Conservation (phyloP, 2,888 invertebrate species). For the Tetragonisca angustula region DNA sequence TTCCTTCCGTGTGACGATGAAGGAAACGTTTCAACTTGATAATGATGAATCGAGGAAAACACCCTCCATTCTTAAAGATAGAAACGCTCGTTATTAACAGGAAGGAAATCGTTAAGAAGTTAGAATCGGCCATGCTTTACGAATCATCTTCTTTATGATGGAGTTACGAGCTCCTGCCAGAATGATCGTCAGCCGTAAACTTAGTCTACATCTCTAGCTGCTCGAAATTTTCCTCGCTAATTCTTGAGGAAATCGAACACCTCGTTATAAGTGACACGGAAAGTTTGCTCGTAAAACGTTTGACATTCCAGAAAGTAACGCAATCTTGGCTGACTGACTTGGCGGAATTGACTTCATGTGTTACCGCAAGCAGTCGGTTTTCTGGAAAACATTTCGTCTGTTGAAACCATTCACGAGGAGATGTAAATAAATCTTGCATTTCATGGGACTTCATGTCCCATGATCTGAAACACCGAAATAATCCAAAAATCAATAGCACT, state of each 20-base stretch:
- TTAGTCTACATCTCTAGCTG: slow-evolving; percentile 9
- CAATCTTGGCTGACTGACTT: background rate
- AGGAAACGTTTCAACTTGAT: background rate
- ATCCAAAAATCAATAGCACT: no score
- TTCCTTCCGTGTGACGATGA: background rate
- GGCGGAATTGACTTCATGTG: background rate
- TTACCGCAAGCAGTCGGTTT: background rate
- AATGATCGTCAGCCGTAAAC: slow-evolving; percentile 4
- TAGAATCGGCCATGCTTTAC: slow-evolving; percentile 29
- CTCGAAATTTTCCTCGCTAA: slow-evolving; percentile 19
- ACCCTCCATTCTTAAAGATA: background rate
- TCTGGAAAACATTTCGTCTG: background rate
- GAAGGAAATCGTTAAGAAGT: slow-evolving; percentile 24
- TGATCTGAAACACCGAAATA: no score
- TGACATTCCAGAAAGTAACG: background rate
- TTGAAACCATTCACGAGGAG: no score
- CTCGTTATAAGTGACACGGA: slow-evolving; percentile 11
- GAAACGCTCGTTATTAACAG: slow-evolving; percentile 20
- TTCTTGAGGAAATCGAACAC: slow-evolving; percentile 10
- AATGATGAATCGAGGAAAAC: background rate
- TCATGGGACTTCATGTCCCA: no score
- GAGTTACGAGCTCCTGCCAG: background rate
- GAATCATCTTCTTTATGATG: slow-evolving; percentile 4
- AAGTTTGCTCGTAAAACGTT: slow-evolving; percentile 44
- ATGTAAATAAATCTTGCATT: no score